Base-by-base conservation (phyloP, 2,888 invertebrate genomes). In the Sinotaia quadrata region DNA sequence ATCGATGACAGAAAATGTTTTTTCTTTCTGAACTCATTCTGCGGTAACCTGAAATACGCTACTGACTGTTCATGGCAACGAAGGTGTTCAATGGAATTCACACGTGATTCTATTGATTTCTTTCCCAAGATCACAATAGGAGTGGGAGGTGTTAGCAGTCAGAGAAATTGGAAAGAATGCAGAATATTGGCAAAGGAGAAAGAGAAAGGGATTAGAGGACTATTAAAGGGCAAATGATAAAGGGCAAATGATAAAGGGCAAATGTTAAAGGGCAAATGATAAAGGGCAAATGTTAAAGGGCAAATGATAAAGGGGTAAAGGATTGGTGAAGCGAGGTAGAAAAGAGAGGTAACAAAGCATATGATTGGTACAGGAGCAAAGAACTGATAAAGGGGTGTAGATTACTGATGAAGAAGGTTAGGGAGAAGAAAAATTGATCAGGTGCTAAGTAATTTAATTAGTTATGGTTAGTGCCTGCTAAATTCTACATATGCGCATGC, bases 291-390 rank as follows among this genome's bases (percentile, higher is more conserved):
- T 15, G 15, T 15, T 24, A 27, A 15, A 27, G 15, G 21, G 21
- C 10, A 24, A n/a, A 24, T 10, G 21, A 2, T 51, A n/a, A 24
- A n/a, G 21, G 21, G 24, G 10, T 21, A 24, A 49, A 5, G 24
- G 49, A 49, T n/a, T 21, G 49, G 24, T n/a, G 24, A 24, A 49
- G 49, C n/a, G 49, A 49, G 49, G 24, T n/a, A 49, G 49, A 49
- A 24, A 18, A 18, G 18, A 24, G 18, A 18, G 18, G 49, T 21
- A 24, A 18, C 21, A 49, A 24, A 49, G 18, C 7, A 24, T 7
- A 24, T 7, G 49, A 18, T 7, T 8, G 10, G 49, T 5, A 24
- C 7, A 24, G 7, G 49, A 49, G 49, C 7, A 24, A n/a, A 24
- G 18, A 24, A 41, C 10, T 12, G 41, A 41, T 8, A 15, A 15